Conservation (phyloP, 2,113 vertebrate species). For the Vombatus ursinus region DNA sequence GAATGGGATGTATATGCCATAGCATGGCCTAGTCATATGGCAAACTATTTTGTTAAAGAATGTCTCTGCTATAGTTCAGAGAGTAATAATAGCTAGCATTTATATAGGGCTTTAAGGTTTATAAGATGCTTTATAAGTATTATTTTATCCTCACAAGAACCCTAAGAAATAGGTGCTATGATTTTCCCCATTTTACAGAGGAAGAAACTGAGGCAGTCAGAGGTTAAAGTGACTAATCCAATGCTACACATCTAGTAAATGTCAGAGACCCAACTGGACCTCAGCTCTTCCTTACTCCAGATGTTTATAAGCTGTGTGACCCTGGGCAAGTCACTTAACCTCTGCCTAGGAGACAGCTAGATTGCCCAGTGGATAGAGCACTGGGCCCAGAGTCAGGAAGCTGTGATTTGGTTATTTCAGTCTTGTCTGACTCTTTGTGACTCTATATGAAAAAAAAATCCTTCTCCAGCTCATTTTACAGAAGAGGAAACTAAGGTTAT, state of each 20-base stretch:
- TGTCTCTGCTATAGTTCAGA: not conserved
- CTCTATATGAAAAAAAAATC: not conserved
- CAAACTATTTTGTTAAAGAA: constrained; percentile 47
- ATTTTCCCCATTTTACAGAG: not conserved
- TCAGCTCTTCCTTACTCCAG: not conserved
- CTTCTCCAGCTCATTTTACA: not conserved
- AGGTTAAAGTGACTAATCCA: not conserved
- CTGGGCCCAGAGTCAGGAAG: not conserved
- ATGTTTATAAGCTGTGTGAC: not conserved
- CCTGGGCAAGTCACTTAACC: not conserved
- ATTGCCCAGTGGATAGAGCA: not conserved
- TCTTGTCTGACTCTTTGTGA: not conserved
- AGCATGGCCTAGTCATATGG: constrained; percentile 2
- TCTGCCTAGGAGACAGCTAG: too few relatives aligned
- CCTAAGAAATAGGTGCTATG: not conserved
- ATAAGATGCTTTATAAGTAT: not conserved
- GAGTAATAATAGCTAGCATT: not conserved
- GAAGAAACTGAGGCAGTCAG: not conserved
- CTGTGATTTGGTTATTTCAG: not conserved
- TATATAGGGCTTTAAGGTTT: not conserved
- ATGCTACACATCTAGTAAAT: not conserved
- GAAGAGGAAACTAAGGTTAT: not conserved
- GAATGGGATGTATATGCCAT: not conserved
- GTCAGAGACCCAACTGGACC: not conserved
- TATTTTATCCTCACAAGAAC: not conserved